Conservation (phyloP, 2,113 vertebrate species). For the Onychostoma macrolepis region DNA sequence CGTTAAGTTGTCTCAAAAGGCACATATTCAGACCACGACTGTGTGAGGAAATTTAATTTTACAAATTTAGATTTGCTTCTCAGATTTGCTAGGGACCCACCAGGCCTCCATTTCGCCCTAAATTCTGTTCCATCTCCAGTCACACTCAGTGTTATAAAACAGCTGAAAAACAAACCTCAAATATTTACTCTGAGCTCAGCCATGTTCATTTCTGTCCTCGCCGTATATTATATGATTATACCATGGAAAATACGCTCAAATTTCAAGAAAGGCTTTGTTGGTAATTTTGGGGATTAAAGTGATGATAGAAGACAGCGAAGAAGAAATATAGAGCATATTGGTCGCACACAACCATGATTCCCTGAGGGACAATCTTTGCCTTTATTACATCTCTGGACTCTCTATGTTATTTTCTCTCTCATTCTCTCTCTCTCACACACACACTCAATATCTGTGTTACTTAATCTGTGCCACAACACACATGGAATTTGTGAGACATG, state of each 20-base stretch:
- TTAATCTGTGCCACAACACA: constrained; percentile 30
- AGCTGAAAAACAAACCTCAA: constrained; percentile 47
- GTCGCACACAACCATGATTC: constrained; percentile 43
- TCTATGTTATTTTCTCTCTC: constrained; percentile 2
- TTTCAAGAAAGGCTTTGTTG: constrained; percentile 50
- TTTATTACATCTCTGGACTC: constrained; percentile 51
- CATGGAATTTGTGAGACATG: constrained; percentile 21
- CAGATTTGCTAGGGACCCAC: constrained; percentile 32
- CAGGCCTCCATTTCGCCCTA: background rate
- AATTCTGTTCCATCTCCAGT: constrained; percentile 43
- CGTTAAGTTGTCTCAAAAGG: background rate
- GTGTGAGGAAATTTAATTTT: background rate
- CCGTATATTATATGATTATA: constrained; percentile 44
- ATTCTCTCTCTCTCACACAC: constrained; percentile 25
- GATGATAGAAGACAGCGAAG: constrained; percentile 49
- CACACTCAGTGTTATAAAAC: constrained; percentile 40
- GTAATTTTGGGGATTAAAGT: constrained; percentile 53
- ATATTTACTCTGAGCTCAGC: constrained; percentile 51
- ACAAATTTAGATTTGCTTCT: constrained; percentile 30
- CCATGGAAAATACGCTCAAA: constrained; percentile 42
- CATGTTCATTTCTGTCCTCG: constrained; percentile 39
- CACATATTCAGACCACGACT: background rate
- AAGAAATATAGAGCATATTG: constrained; percentile 32
- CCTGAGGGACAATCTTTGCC: constrained; percentile 32
- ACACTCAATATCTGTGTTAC: constrained; percentile 34